Base-by-base conservation (phyloP, 2,797 vertebrate genomes). In the Gadopsis marmoratus region DNA sequence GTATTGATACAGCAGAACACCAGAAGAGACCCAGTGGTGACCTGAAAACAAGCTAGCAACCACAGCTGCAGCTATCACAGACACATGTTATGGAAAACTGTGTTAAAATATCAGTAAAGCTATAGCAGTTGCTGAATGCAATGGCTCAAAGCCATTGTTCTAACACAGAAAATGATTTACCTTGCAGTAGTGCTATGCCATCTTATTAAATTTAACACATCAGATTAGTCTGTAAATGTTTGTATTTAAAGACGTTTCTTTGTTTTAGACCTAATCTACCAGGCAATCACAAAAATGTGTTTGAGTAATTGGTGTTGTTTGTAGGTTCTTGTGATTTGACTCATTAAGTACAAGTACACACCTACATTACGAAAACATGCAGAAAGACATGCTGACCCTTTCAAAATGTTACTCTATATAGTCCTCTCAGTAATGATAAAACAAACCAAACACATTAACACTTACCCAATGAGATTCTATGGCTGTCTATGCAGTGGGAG, bases 381-480 rank as follows among this genome's bases (percentile, higher is more conserved):
- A 33, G 5, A 76, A 65, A 61, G 56, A 43, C 7, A 71, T 59
- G 37, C 26, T 39, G 39, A 70, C 71, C 47, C 13, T 56, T 69
- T 80, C 4, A 65, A 60, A 80, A 54, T 63, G 54, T 74, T 61
- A 62, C 17, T 37, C 21, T 58, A 39, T 58, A 39, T 43, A 63
- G 59, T 58, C 4, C 17, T 74, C 41, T 64, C 48, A 23, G 9
- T 66, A 29, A 61, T 68, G 10, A 74, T 14, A 53, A 61, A 55
- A 58, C 26, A 26, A 82, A 54, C 68, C 21, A 67, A 70, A 74
- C n/a, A 35, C 13, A 74, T 39, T 81, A 84, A 83, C 59, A 84
- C 23, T 43, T 77, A 54, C 71, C 39, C 67, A 88, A 86, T 86
- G 81, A 89, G 58, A 66, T 55, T 53, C 51, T 72, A 70, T 71